phyloP scores from a whole-genome alignment of 2,888 invertebrate species.

The Fissipunctia ypsillon region DNA sequence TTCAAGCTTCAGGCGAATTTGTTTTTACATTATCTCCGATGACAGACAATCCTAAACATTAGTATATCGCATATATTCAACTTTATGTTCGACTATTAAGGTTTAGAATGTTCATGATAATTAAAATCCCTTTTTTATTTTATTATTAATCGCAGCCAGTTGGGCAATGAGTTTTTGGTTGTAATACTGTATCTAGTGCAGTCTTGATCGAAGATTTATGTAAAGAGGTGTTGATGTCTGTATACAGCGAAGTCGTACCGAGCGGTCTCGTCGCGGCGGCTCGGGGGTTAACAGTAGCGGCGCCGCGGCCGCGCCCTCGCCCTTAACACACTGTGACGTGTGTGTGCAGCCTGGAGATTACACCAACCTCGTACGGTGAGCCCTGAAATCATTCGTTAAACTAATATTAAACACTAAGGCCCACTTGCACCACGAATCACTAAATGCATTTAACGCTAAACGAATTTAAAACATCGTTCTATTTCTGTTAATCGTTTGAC shows the following conservation, averaged over 20 bases:
- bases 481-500: neutral
- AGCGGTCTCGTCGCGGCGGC: constrained; percentile 66
- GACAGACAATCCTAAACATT: neutral
- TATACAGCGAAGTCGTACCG: constrained; percentile 67
- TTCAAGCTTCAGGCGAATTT: neutral
- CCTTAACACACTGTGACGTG: constrained; percentile 91
- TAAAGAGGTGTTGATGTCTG: neutral
- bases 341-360: constrained; percentile 91
- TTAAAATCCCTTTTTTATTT: neutral
- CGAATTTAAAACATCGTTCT: too few relatives aligned
- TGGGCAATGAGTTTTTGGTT: neutral
- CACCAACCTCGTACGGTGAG: constrained; percentile 93
- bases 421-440: neutral
- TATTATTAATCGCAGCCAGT: neutral
- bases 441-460: neutral
- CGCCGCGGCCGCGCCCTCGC: constrained; percentile 60
- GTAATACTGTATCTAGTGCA: neutral
- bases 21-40: neutral
- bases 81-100: neutral
- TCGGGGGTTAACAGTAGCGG: constrained; percentile 57
- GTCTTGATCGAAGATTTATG: neutral
- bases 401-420: neutral
- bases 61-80: neutral
- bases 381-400: neutral
- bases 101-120: neutral